Base-by-base conservation (phyloP, 2,113 vertebrate genomes). In the Pleuronectes platessa region DNA sequence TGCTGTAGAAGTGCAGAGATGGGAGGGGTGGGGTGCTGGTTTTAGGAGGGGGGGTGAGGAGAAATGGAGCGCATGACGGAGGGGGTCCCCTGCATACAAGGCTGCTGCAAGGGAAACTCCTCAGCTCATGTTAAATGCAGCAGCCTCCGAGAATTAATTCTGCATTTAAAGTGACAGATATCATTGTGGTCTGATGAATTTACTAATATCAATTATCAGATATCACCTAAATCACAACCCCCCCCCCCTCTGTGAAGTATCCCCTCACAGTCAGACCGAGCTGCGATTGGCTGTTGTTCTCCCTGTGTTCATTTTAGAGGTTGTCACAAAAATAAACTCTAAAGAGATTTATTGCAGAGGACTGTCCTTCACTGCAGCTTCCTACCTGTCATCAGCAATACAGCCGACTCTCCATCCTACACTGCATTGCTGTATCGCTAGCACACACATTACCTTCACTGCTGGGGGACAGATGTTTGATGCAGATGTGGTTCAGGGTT, bases 331-430 rank as follows among this genome's bases (percentile, higher is more conserved):
- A 84, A 63, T 62, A 37, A 31, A 31, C 47, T 64, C 8, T 5
- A 31, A 12, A 42, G 47, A 62, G 85, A 90, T 89, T 82, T 85
- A 88, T 90, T 85, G 68, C 79, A 68, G 79, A 65, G 76, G 72
- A 61, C 45, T 81, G 75, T 66, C 58, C 76, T 71, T 78, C 79
- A 78, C 88, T 90, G 88, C 89, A 90, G 88, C 83, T 81, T 81
- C 84, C 80, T 54, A 74, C 70, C 81, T 89, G 90, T 78, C 80
- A 86, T 83, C 78, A 84, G 83, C 78, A 85, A 75, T 75, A 79
- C 62, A 84, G 69, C 61, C 67, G 77, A 69, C 68, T 17, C 81
- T 89, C 78, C 7, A 51, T 76, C 71, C 72, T 74, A 59, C 75
- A 81, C 86, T 87, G 88, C 85, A 90, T 21, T 89, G 90, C 87